Conservation (phyloP, 2,113 vertebrate species). For the Hippolais icterina region DNA sequence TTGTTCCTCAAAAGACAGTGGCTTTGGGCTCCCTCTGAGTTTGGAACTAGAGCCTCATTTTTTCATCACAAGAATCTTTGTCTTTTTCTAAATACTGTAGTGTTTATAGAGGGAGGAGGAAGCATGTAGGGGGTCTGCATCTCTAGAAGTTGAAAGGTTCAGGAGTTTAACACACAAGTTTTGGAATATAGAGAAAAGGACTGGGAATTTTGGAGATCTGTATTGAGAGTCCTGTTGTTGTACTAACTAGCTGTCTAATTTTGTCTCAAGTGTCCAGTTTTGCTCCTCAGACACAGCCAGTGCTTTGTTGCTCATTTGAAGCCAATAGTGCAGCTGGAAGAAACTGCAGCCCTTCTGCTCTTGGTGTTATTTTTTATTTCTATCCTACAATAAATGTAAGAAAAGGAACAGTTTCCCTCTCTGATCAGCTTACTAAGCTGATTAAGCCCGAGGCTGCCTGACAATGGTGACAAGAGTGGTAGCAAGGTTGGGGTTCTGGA, state of each 20-base stretch:
- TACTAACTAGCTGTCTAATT: neutral
- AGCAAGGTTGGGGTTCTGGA: neutral
- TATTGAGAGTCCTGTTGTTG: neutral
- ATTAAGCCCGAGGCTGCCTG: neutral
- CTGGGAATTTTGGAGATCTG: neutral
- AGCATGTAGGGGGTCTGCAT: neutral
- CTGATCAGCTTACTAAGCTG: neutral
- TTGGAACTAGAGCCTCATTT: neutral
- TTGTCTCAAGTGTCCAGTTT: neutral
- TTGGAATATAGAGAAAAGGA: neutral
- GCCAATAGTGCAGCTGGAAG: neutral
- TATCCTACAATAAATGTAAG: neutral
- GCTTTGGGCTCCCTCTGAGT: neutral
- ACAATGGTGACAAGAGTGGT: rapidly evolving
- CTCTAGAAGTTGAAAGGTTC: neutral
- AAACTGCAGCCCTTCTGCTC: neutral
- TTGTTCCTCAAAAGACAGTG: neutral
- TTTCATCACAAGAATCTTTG: neutral
- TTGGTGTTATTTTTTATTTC: neutral
- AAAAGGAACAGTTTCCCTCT: neutral
- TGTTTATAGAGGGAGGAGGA: neutral
- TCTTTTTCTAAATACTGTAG: neutral
- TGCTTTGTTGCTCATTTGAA: neutral
- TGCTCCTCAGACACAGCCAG: neutral
- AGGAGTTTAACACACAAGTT: neutral